Evolutionary conservation across 2,888 invertebrate genomes (phyloP).

Genomic region (Bhutanitis thaidina): DNA sequence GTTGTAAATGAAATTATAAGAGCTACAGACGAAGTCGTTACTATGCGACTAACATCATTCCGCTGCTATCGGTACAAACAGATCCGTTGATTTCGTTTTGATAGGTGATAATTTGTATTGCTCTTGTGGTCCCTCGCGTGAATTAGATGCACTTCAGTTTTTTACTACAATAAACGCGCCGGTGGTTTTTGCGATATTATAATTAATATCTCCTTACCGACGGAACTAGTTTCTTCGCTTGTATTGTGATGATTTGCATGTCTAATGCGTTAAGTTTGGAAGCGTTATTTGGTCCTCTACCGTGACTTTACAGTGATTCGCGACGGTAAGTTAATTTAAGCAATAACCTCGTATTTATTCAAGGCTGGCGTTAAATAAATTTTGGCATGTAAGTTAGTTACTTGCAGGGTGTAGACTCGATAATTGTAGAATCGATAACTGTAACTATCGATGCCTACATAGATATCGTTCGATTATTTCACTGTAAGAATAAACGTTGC

Average conservation of each 20-base stretch:
- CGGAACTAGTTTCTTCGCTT: neutral
- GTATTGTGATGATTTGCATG: constrained; percentile 11
- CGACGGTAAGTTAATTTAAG: neutral
- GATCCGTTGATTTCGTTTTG: constrained; percentile 66
- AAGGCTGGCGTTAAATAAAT: no score
- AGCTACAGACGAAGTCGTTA: no score
- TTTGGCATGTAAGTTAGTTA: no score
- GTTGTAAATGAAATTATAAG: no score
- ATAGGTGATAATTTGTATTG: constrained; percentile 64
- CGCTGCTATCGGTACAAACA: neutral
- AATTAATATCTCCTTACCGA: constrained; percentile 13
- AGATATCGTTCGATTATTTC: no score
- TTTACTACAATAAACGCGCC: constrained; percentile 4
- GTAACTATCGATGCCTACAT: no score
- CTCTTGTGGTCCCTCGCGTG: constrained; percentile 28
- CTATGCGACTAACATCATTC: neutral
- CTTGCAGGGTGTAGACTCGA: no score
- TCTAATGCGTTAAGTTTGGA: constrained; percentile 10
- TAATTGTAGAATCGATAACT: no score
- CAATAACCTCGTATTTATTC: no score
- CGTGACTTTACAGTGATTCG: neutral
- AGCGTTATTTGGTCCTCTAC: constrained; percentile 2
- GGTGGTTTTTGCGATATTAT: constrained; percentile 10
- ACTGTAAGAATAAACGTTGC: no score
- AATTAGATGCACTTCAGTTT: constrained; percentile 5